These are phyloP conservation scores for Tortricodes alternella DNA, from an alignment of 2,888 invertebrate genomes.

Conservation along the genomic window DNA sequence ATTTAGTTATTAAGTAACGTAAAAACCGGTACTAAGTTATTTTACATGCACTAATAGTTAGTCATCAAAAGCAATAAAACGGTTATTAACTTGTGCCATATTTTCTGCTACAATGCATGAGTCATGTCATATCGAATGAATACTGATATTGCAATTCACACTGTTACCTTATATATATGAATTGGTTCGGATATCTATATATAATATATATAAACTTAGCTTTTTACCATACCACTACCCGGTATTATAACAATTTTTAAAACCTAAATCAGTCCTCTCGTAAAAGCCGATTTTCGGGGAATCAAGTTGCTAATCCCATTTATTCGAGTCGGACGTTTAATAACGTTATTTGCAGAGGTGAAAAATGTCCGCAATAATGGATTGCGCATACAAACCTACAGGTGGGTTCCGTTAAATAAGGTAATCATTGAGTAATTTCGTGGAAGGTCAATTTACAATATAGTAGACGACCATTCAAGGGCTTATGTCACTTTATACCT, in stretches of 20 bases:
- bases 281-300: not conserved
- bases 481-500: too few relatives aligned
- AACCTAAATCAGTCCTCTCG: too few relatives aligned
- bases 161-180: too few relatives aligned
- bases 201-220: too few relatives aligned
- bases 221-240: too few relatives aligned
- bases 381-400: not conserved
- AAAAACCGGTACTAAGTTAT: not conserved
- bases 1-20: not conserved
- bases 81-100: too few relatives aligned
- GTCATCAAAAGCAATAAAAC: not conserved
- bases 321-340: constrained; percentile 11
- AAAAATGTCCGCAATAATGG: constrained; percentile 23
- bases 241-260: too few relatives aligned
- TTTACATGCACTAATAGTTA: not conserved
- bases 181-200: too few relatives aligned
- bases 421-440: constrained; percentile 1
- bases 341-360: constrained; percentile 14
- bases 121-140: not conserved
- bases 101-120: too few relatives aligned
- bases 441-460: not conserved
- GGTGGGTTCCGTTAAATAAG: not conserved
- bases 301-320: constrained; percentile 15
- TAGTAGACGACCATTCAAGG: too few relatives aligned
- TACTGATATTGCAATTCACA: not conserved